A percentile compares a stretch with the other conserved stretches of the same genome.
These are phyloP conservation scores for Amphibalanus amphitrite DNA, from an alignment of 1,140 invertebrate species.

Conservation along the genomic window DNA sequence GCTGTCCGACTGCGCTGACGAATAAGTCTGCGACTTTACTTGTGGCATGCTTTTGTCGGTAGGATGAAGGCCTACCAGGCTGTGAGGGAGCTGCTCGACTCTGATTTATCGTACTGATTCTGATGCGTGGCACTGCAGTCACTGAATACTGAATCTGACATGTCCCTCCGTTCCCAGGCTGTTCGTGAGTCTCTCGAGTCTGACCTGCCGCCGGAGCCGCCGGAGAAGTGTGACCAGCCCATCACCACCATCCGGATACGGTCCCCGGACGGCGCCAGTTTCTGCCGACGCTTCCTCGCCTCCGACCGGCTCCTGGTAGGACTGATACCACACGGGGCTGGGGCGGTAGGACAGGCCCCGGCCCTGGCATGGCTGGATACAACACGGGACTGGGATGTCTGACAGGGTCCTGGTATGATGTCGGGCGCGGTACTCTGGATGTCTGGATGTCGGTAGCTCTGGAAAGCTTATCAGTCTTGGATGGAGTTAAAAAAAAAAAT, in stretches of 20 bases:
- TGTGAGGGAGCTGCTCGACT: no score
- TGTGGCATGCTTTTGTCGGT: no score
- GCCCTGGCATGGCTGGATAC: background rate
- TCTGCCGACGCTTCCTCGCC: slow-evolving; percentile 26
- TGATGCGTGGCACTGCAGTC: no score
- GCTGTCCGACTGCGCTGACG: no score
- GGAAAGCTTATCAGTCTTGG: no score
- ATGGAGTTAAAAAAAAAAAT: no score
- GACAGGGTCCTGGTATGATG: background rate
- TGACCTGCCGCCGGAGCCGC: slow-evolving; percentile 27
- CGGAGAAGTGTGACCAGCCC: slow-evolving; percentile 18
- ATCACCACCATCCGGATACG: slow-evolving; percentile 25
- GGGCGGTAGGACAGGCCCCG: background rate
- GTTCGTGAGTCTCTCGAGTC: slow-evolving; percentile 25
- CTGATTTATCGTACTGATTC: no score
- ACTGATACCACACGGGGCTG: background rate
- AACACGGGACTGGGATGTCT: background rate
- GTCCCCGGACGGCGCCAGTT: slow-evolving; percentile 25
- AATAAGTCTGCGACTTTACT: no score
- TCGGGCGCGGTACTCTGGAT: background rate
- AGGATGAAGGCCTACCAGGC: no score
- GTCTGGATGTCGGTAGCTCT: background rate
- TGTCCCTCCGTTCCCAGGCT: no score
- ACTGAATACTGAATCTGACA: no score
- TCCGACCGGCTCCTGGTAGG: slow-evolving; percentile 28